These are phyloP conservation scores for Pachydiplax longipennis DNA, from an alignment of 2,888 invertebrate genomes.

Conservation along the genomic window DNA sequence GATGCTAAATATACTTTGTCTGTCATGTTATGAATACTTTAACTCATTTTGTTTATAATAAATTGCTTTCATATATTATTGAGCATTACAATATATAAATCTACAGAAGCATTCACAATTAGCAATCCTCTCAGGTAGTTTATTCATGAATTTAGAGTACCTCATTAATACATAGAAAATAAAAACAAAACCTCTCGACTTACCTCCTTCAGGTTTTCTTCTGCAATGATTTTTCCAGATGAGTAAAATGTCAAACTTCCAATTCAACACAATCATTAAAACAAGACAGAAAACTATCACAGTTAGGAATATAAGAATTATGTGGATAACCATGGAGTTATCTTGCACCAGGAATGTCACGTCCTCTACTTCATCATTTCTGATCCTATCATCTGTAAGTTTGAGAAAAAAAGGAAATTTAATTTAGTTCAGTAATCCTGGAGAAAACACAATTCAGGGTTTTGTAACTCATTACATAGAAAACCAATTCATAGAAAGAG, in stretches of 20 bases:
- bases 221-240: background rate
- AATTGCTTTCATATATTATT: too few relatives aligned
- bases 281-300: background rate
- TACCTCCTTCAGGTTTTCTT: slow-evolving; percentile 1
- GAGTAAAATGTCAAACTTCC: background rate
- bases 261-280: background rate
- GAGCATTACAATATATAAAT: too few relatives aligned
- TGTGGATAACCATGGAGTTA: background rate
- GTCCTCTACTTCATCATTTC: background rate
- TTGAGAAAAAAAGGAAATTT: background rate
- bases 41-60: too few relatives aligned
- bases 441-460: background rate
- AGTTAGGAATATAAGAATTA: background rate
- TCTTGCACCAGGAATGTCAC: background rate
- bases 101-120: too few relatives aligned
- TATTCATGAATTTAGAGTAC: too few relatives aligned
- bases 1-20: too few relatives aligned
- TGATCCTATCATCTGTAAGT: background rate
- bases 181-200: background rate
- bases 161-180: background rate
- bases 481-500: too few relatives aligned
- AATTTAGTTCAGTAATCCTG: background rate
- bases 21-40: too few relatives aligned
- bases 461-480: too few relatives aligned
- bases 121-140: too few relatives aligned